phyloP scores from a whole-genome alignment of 2,888 invertebrate species.

The Amphimallon solstitiale region DNA sequence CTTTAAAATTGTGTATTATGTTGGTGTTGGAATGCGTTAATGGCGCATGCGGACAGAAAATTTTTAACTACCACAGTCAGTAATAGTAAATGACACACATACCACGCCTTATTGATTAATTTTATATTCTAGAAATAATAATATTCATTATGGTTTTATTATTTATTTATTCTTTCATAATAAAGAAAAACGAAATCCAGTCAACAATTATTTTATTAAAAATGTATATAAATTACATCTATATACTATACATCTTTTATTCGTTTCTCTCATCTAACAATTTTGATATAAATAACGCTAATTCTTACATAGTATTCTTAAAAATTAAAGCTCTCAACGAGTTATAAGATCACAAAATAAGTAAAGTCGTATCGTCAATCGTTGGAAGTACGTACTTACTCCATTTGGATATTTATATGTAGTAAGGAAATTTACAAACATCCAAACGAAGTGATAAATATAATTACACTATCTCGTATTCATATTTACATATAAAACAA shows the following conservation, averaged over 20 bases:
- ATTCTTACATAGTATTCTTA: conserved; percentile 1
- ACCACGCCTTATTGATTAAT: too few relatives aligned
- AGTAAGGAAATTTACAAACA: neutral
- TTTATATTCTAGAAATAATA: too few relatives aligned
- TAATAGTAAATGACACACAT: too few relatives aligned
- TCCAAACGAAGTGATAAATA: neutral
- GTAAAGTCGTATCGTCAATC: conserved; percentile 8
- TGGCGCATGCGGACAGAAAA: too few relatives aligned
- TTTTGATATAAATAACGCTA: conserved; percentile 1
- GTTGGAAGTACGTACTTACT: conserved; percentile 5
- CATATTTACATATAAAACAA: neutral
- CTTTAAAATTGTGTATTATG: too few relatives aligned
- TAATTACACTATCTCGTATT: neutral
- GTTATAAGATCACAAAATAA: conserved; percentile 24
- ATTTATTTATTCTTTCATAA: too few relatives aligned
- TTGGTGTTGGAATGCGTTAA: too few relatives aligned
- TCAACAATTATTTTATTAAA: conserved; percentile 41
- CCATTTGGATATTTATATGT: neutral
- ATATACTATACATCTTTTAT: conserved; percentile 12
- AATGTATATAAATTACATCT: conserved; percentile 38
- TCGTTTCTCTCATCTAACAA: conserved; percentile 2
- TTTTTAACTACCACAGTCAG: too few relatives aligned
- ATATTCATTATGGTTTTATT: too few relatives aligned
- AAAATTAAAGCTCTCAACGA: conserved; percentile 24
- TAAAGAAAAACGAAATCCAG: conserved; percentile 17